phyloP scores from a whole-genome alignment of 2,888 invertebrate species.

The Protonemura montana region DNA sequence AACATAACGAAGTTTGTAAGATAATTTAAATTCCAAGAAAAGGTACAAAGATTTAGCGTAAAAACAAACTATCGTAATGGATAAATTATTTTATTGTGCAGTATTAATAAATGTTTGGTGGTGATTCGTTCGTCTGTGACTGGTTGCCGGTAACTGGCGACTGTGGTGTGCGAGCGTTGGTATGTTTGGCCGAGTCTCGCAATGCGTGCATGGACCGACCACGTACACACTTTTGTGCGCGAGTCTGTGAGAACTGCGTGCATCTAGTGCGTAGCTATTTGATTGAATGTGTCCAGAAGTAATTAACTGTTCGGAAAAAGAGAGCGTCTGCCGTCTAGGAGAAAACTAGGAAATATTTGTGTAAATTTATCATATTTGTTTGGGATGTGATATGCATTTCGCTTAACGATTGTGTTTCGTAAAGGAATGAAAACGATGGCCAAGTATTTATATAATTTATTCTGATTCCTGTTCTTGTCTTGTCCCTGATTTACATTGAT shows the following conservation, averaged over 20 bases:
- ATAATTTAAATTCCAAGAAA: not conserved
- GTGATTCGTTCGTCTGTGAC: not conserved
- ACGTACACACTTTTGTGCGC: not conserved
- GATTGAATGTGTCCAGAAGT: not conserved
- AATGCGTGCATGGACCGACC: not conserved
- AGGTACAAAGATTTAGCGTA: not conserved
- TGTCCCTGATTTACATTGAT: not conserved
- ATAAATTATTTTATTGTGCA: slow-evolving; percentile 23
- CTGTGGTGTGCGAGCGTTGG: not conserved
- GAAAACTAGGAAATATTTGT: slow-evolving; percentile 3
- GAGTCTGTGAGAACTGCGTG: too few species aligned
- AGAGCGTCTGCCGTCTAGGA: not conserved
- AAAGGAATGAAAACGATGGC: not conserved
- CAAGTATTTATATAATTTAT: not conserved
- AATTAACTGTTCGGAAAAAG: not conserved
- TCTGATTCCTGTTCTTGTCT: not conserved
- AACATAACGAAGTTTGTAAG: not conserved
- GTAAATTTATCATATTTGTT: not conserved
- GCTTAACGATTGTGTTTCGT: not conserved
- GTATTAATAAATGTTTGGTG: not conserved
- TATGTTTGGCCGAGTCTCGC: not conserved
- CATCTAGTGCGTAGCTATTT: too few species aligned
- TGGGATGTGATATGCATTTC: not conserved
- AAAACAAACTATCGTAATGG: not conserved
- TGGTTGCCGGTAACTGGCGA: not conserved